A percentile compares a stretch with the other conserved stretches of the same genome.
These are phyloP conservation scores for Engraulis encrasicolus DNA, from an alignment of 2,113 vertebrate genomes.

Conservation along the genomic window DNA sequence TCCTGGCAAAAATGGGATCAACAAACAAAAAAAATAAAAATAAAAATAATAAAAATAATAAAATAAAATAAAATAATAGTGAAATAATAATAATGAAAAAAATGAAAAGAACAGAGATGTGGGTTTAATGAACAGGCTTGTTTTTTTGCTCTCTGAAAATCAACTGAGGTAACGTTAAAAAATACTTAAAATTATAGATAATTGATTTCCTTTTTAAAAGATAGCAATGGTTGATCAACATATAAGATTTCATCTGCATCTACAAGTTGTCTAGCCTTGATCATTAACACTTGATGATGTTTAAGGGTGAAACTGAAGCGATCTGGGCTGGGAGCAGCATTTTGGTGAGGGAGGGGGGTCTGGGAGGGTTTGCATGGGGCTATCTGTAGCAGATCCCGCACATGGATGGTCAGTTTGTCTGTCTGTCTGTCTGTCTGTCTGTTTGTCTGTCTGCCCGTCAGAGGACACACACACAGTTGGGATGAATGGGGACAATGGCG, in stretches of 20 bases:
- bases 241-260: not conserved
- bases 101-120: conserved; percentile 78
- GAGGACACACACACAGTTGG: not conserved
- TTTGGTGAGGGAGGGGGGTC: conserved; percentile 51
- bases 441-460: conserved; percentile 29
- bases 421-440: conserved; percentile 44
- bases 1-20: conserved; percentile 89
- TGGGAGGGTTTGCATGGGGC: conserved; percentile 60
- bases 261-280: conserved; percentile 16
- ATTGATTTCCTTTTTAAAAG: conserved; percentile 41
- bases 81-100: conserved; percentile 53
- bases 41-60: conserved; percentile 71
- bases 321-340: conserved; percentile 63
- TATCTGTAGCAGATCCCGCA: not conserved
- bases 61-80: conserved; percentile 43
- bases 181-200: conserved; percentile 28
- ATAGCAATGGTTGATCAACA: conserved; percentile 65
- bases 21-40: conserved; percentile 83
- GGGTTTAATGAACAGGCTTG: conserved; percentile 77
- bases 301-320: conserved; percentile 37
- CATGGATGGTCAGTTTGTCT: conserved; percentile 15
- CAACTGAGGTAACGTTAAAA: conserved; percentile 20
- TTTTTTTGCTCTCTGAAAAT: conserved; percentile 43
- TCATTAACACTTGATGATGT: conserved; percentile 4
- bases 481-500: conserved; percentile 1